These are phyloP conservation scores for Setophaga kirtlandii DNA, from an alignment of 2,113 vertebrate species.

Conservation along the genomic window DNA sequence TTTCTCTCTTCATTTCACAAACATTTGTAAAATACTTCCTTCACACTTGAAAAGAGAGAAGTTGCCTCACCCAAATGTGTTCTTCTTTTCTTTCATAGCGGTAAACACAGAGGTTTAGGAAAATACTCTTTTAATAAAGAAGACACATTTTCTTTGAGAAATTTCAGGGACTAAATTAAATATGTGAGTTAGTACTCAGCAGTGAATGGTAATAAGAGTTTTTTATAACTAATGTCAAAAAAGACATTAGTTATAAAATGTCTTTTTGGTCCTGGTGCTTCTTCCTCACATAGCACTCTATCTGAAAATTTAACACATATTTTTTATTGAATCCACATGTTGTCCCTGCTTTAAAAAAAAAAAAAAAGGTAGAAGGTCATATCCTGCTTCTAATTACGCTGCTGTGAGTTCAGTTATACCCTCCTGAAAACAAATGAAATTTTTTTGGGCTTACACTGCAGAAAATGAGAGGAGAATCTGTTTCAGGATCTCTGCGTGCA, in stretches of 20 bases:
- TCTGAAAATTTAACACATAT: not conserved
- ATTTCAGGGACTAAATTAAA: not conserved
- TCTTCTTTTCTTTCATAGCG: not conserved
- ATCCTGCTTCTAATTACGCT: not conserved
- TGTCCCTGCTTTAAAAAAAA: not conserved
- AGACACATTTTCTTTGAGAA: not conserved
- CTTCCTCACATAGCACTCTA: not conserved
- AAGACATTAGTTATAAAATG: not conserved
- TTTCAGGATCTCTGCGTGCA: not conserved
- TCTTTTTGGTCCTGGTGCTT: not conserved
- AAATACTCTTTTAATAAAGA: not conserved
- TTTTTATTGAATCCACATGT: not conserved
- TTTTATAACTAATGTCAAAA: not conserved
- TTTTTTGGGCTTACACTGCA: not conserved
- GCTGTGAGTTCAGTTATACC: not conserved
- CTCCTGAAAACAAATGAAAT: not conserved
- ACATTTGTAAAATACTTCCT: constrained; percentile 13
- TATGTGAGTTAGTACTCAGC: not conserved
- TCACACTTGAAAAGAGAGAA: constrained; percentile 10
- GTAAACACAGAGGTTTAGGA: not conserved
- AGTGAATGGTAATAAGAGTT: not conserved
- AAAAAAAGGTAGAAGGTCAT: not conserved
- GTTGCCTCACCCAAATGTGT: not conserved
- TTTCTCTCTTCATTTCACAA: constrained; percentile 16
- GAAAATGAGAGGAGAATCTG: not conserved